These are phyloP conservation scores for Acanthochromis polyacanthus DNA, from an alignment of 2,113 vertebrate genomes.

Conservation along the genomic window DNA sequence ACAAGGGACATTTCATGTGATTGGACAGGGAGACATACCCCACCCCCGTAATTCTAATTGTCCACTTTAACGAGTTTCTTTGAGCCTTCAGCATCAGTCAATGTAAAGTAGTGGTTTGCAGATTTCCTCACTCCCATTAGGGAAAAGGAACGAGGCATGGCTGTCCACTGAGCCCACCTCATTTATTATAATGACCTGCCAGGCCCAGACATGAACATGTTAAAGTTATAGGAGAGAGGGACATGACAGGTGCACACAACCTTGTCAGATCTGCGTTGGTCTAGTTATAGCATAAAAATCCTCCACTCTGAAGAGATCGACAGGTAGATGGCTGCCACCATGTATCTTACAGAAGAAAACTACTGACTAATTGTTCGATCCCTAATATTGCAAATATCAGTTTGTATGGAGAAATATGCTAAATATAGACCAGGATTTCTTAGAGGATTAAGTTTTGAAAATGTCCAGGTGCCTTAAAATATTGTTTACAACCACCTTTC, in stretches of 20 bases:
- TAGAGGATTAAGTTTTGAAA: not conserved
- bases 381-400: constrained; percentile 87
- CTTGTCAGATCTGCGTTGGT: constrained; percentile 93
- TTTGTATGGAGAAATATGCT: constrained; percentile 8
- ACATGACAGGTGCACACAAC: constrained; percentile 93
- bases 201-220: constrained; percentile 96
- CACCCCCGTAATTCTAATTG: constrained; percentile 89
- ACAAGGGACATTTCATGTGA: constrained; percentile 97
- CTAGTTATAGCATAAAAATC: constrained; percentile 90
- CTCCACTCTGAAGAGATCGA: constrained; percentile 83
- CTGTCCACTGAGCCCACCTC: constrained; percentile 90
- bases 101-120: constrained; percentile 89
- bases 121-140: constrained; percentile 93
- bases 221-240: constrained; percentile 90
- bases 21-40: constrained; percentile 89
- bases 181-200: constrained; percentile 99
- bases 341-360: constrained; percentile 49
- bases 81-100: constrained; percentile 93
- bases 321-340: constrained; percentile 53
- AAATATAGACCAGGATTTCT: not conserved
- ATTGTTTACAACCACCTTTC: not conserved
- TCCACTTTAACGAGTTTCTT: constrained; percentile 95
- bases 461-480: not conserved
- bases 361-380: constrained; percentile 90
- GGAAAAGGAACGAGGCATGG: constrained; percentile 82